Base-by-base conservation (phyloP, 2,888 invertebrate genomes). In the Ormyrus rosae region DNA sequence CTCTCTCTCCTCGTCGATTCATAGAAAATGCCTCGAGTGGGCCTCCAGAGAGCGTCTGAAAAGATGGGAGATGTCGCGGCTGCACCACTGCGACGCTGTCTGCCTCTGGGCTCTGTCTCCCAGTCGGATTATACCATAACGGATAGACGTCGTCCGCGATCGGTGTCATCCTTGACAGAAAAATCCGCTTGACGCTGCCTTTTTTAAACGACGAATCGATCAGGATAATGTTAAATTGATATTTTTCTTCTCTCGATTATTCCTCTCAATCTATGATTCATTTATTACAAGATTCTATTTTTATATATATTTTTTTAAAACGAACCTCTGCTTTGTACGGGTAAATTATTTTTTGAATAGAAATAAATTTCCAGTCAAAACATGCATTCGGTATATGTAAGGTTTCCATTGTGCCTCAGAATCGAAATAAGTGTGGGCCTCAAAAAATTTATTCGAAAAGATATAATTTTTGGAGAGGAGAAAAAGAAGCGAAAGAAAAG, bases 21-120 rank as follows among this genome's bases (percentile, higher is more conserved):
- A 61, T 76, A 68, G 73, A 81, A 69, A 82, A 72, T 69, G 70
- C 55, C 64, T 72, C 61, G 75, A 78, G 83, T 78, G 76, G 6
- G 73, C 60, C 81, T 65, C 69, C 55, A 19, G 65, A 55, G 70
- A 73, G 69, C 70, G 56, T 53, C 64, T 55, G 64, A 72, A 74
- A 69, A 68, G 72, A 82, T 63, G 46, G 48, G 51, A 45, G 19
- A 68, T 10, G 71, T 53, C 34, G 8, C 13, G 53, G 11, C 7
- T 45, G 58, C 34, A 6, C 13, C 19, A 1, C 53, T 68, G 64
- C 53, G 75, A 13, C 58, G 11, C 13, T 48, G 10, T 11, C n/a
- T 56, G 71, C 53, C 13, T 45, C 61, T 65, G 45, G 46, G 46
- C 34, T 46, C 58, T 51, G 45, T 64, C 45, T 60, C 51, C 45